A percentile compares a stretch with the other conserved stretches of the same genome.
Conservation (phyloP, 2,113 vertebrate genomes). For the Acanthochromis polyacanthus region DNA sequence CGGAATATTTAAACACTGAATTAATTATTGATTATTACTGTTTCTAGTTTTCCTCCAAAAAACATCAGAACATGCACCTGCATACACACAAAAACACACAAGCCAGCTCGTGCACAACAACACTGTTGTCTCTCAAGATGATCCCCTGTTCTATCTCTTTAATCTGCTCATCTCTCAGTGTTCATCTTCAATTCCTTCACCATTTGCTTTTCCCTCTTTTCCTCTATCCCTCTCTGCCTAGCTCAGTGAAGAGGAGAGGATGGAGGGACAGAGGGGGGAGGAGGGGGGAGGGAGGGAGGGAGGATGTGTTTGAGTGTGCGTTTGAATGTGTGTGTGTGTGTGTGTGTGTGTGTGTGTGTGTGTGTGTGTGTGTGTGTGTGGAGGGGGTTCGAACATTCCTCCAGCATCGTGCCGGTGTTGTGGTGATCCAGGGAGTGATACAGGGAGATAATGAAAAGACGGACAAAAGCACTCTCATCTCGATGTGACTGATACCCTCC, state of each 20-base stretch:
- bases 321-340: slow-evolving; percentile 3
- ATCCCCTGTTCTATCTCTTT: slow-evolving; percentile 55
- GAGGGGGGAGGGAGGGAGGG: background rate
- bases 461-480: slow-evolving; percentile 88
- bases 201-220: slow-evolving; percentile 63
- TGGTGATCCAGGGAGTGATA: slow-evolving; percentile 87
- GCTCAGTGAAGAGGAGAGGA: slow-evolving; percentile 72
- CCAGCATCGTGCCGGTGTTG: slow-evolving; percentile 79
- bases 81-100: slow-evolving; percentile 32
- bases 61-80: slow-evolving; percentile 56
- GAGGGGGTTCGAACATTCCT: slow-evolving; percentile 83
- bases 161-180: slow-evolving; percentile 66
- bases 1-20: background rate
- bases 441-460: slow-evolving; percentile 88
- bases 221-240: slow-evolving; percentile 59
- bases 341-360: background rate
- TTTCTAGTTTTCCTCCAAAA: slow-evolving; percentile 33
- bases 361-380: slow-evolving; percentile 40
- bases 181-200: slow-evolving; percentile 65
- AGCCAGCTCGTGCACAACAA: slow-evolving; percentile 10
- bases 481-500: slow-evolving; percentile 84
- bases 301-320: background rate
- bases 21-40: background rate
- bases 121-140: slow-evolving; percentile 51
- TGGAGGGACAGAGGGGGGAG: slow-evolving; percentile 44